Evolutionary conservation across 2,113 vertebrate genomes (phyloP).

Genomic region (Anarhynchus alexandrinus): DNA sequence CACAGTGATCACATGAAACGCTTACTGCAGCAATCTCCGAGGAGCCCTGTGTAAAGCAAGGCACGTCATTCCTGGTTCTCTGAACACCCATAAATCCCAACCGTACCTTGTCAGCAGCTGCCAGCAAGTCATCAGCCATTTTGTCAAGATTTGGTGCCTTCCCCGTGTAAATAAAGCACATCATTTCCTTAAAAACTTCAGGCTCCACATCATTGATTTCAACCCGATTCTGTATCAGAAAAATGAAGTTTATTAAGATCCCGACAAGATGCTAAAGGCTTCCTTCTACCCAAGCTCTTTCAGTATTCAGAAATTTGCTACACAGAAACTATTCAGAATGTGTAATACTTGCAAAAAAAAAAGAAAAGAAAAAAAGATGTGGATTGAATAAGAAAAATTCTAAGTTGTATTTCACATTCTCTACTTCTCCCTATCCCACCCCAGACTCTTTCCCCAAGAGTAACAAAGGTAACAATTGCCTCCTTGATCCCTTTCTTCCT

Average conservation of each 20-base stretch:
- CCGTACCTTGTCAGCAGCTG: slow-evolving; percentile 91
- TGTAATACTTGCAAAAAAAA: background rate
- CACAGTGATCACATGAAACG: background rate
- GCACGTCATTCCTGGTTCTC: background rate
- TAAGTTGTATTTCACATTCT: background rate
- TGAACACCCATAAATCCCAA: background rate
- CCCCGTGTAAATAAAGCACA: slow-evolving; percentile 94
- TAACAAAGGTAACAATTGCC: background rate
- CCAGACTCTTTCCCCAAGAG: background rate
- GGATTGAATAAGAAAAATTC: background rate
- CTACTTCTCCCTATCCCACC: background rate
- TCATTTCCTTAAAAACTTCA: slow-evolving; percentile 97
- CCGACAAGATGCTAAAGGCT: background rate
- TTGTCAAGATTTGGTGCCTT: slow-evolving; percentile 94
- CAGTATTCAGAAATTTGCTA: background rate
- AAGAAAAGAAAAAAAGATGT: background rate
- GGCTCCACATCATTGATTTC: slow-evolving; percentile 95
- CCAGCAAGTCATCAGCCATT: slow-evolving; percentile 94
- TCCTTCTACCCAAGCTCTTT: background rate
- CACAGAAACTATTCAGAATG: background rate
- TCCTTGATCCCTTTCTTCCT: background rate
- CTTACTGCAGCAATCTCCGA: background rate
- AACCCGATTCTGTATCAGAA: slow-evolving; percentile 81
- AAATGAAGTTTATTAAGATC: background rate
- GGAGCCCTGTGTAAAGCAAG: background rate